Evolutionary conservation across 2,888 invertebrate genomes (phyloP), one percentile per base, ranked within the genome.

Genomic region (Beris morrisii): DNA sequence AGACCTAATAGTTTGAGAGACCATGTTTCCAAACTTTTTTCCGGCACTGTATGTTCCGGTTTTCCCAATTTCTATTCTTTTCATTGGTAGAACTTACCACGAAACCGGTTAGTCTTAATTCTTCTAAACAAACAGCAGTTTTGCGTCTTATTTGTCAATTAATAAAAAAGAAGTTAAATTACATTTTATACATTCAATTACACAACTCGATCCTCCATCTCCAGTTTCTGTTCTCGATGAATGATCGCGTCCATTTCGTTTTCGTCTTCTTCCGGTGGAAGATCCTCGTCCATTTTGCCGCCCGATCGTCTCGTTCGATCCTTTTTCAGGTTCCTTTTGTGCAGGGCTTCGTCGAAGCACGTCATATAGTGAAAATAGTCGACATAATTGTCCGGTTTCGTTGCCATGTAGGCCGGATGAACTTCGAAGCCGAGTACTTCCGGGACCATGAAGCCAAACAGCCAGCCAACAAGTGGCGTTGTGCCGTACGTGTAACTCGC

Each of bases 391-490:
- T 38, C 12, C 4, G 68, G 68, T 38, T 48, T 61, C 22, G 38
- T 45, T 9, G 28, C 28, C 54, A 69, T 46, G 15, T 59, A 69
- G 9, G 64, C 44, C 0, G 57, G 12, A 45, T 66, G 52, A 12
- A 69, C 58, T 22, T 46, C 15, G 22, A 31, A 50, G 4, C 13
- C 4, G n/a, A 61, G n/a, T 1, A 55, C 76, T 84, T 12, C 75
- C 72, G 66, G 86, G 7, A 96, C 76, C 96, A 97, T 96, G 76
- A 85, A 95, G 0, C 92, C 86, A 76, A 90, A 94, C 2, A 98
- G 82, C 97, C 97, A 98, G 1, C 91, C 90, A 1, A 97, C 94
- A 7, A 98, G 81, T 0, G 97, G 96, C 0, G 95, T 93, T 57
- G 84, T 80, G 3, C 93, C 94, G 61, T 87, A 83, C 6, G 85